Evolutionary conservation across 1,140 invertebrate genomes (phyloP).

Genomic region (Bombus vancouverensis): DNA sequence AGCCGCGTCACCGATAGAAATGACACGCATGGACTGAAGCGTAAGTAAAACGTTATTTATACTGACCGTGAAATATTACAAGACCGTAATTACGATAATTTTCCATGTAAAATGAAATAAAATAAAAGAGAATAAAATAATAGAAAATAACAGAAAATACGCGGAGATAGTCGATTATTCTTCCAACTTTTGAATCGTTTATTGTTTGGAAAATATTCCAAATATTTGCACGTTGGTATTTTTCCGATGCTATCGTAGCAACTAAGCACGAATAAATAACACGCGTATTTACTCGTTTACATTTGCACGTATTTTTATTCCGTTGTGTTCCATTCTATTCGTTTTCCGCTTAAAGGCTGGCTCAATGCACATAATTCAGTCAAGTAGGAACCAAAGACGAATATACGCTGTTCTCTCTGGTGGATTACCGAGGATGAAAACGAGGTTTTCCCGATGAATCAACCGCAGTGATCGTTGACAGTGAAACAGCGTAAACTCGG

Average conservation of each 20-base stretch:
- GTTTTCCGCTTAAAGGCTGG: neutral
- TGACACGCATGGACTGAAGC: neutral
- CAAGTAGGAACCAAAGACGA: no score
- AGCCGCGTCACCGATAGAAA: slow-evolving; percentile 13
- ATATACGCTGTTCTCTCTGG: no score
- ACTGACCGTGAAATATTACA: neutral
- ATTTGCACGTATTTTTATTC: neutral
- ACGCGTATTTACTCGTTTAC: neutral
- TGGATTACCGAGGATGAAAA: no score
- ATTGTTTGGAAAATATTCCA: neutral
- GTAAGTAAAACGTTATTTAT: slow-evolving; percentile 18
- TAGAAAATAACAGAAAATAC: no score
- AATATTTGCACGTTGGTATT: neutral
- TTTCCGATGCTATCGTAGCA: neutral
- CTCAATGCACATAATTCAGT: no score
- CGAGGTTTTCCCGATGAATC: no score
- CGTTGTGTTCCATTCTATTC: neutral
- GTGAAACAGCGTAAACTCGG: no score
- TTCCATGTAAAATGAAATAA: neutral
- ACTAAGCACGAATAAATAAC: neutral
- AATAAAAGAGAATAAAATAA: neutral
- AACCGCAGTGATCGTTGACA: no score
- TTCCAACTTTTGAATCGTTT: neutral
- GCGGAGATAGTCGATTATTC: neutral
- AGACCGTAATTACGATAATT: neutral